Base-by-base conservation (phyloP, 2,888 invertebrate species). In the Pseudolycoriella hygida region DNA sequence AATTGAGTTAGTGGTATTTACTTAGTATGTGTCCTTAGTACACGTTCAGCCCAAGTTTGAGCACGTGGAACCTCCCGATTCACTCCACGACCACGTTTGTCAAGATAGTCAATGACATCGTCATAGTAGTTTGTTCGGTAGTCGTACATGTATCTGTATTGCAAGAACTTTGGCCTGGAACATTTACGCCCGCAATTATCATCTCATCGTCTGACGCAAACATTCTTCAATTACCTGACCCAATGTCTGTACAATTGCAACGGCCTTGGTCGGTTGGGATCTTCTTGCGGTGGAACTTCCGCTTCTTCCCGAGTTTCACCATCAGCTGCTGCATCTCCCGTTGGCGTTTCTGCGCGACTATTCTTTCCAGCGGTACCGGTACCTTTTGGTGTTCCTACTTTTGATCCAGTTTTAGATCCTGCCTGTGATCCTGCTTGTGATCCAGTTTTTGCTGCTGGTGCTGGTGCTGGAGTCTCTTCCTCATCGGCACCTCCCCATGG, bases 41-140 rank as follows among this genome's bases (percentile, higher is more conserved):
- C 79, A 46, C 88, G 74, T 62, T 88, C 88, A 42, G 80, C 81
- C 88, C 88, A 88, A 25, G 85, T 86, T 65, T 87, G 83, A 14
- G 87, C 76, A 46, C 77, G 70, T 2, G 87, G 88, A 48, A 72
- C 70, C 53, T 86, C 86, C 42, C 79, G 72, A 17, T 57, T 50
- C 43, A 76, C 57, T 1, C 87, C 87, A 52, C 71, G 70, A 63
- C 78, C 74, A 54, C 82, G 73, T 58, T 79, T 76, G 62, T 88
- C 80, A 65, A 88, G 64, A 67, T 80, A 88, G 57, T 80, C 77
- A 62, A 88, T 83, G 49, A 84, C 78, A 60, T 87, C 86, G 59
- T 86, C 77, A 65, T 87, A 88, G 62, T 88, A 88, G 67, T 83
- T 86, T 64, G 77, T 76, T 67, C 80, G 76, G 68, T 87, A 88